A percentile compares a stretch with the other conserved stretches of the same genome.
Evolutionary conservation across 2,888 invertebrate genomes (phyloP).

Genomic region (Euspilapteryx auroguttella): DNA sequence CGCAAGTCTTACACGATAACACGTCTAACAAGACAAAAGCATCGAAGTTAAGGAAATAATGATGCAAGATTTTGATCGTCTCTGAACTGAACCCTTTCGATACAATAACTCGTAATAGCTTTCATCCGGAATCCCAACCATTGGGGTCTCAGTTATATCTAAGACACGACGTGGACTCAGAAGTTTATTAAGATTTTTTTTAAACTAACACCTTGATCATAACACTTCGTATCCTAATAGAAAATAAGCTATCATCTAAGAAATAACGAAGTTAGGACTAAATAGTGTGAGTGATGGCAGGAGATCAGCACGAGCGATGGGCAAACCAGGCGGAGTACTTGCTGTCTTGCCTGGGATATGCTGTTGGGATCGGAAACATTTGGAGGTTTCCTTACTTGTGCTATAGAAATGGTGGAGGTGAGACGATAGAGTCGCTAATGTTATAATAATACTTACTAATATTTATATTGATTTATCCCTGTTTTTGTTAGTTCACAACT

Average conservation of each 20-base stretch:
- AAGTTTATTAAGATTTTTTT: no score
- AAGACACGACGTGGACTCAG: no score
- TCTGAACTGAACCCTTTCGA: no score
- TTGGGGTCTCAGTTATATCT: no score
- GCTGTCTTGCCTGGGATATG: slow-evolving; percentile 80
- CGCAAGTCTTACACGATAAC: no score
- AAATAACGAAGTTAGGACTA: slow-evolving; percentile 3
- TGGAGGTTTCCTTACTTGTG: slow-evolving; percentile 88
- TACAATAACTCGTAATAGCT: no score
- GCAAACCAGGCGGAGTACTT: slow-evolving; percentile 75
- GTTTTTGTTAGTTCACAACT: no score
- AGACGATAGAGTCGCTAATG: slow-evolving; percentile 13
- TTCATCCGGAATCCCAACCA: no score
- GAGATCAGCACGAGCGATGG: slow-evolving; percentile 67
- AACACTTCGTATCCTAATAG: no score
- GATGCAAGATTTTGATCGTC: no score
- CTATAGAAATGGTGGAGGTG: slow-evolving; percentile 85
- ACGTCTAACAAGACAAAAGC: no score
- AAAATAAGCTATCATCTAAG: not conserved
- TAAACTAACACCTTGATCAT: not conserved
- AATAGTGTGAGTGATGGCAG: slow-evolving; percentile 1
- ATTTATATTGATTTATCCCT: not conserved
- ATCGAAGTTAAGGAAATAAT: no score
- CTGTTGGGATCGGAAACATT: slow-evolving; percentile 84
- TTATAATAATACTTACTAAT: slow-evolving; percentile 2